Evolutionary conservation across 2,113 vertebrate species (phyloP), one percentile per base, ranked within the genome.

Genomic region (Lasiurus cinereus): DNA sequence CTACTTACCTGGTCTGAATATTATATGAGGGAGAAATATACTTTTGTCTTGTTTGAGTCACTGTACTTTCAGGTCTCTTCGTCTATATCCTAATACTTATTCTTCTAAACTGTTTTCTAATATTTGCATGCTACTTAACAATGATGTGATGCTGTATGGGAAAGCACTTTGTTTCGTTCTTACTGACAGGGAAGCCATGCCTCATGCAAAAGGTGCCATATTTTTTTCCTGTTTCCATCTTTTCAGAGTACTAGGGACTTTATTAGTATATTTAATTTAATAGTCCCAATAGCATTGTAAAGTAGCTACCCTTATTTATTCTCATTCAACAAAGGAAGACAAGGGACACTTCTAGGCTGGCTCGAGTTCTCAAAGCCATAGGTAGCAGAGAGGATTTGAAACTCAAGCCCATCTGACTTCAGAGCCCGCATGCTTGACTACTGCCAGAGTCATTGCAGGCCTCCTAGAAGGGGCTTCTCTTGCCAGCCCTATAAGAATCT

Each of bases 81-180:
- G 15, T 46, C 67, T 73, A 22, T 19, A 59, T 77, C 48, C 85
- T 84, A 77, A 86, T 76, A 76, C 5, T 56, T 76, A 50, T 64
- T 77, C 21, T 92, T 77, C 21, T 56, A 87, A n/a, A 62, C 21
- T 46, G 8, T 93, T 84, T 93, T 87, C 88, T 48, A 83, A 74
- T 52, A 83, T 79, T 84, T 93, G 16, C 2, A 39, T 80, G 33
- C 6, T 91, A 83, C 50, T 91, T 95, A 78, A 88, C n/a, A 91
- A 85, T 74, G 62, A 90, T 83, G 43, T 43, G 33, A 87, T 36
- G 36, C 39, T 54, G 6, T 18, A 31, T 62, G 19, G 24, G 21
- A 67, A 90, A 95, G 67, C 14, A 16, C 19, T 48, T 56, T 59
- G 31, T 24, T 56, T 72, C 36, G 18, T 78, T 10, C 24, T 92